Percentiles rank a stretch among this genome's conserved stretches.
Conservation (phyloP, 2,888 invertebrate species). For the Pheosia gnoma region DNA sequence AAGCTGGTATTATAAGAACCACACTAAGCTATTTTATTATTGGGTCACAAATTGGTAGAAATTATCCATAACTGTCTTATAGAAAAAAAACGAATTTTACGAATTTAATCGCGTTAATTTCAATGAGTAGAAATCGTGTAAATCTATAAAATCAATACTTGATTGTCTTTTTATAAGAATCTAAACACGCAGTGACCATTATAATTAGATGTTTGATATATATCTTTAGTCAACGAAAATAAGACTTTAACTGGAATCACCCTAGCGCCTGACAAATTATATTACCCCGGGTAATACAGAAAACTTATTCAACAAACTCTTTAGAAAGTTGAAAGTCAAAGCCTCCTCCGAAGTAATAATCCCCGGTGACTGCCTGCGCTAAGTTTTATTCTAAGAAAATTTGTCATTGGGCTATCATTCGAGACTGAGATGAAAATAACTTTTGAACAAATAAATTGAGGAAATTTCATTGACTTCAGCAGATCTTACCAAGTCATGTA, state of each 20-base stretch:
- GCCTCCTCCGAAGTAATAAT: conserved; percentile 64
- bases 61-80: too few relatives aligned
- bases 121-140: too few relatives aligned
- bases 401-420: conserved; percentile 40
- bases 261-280: conserved; percentile 58
- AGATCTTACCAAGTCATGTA: neutral
- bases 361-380: conserved; percentile 54
- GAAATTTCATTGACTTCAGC: neutral
- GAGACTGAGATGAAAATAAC: conserved; percentile 27
- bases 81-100: too few relatives aligned
- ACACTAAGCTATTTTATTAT: too few relatives aligned
- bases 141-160: too few relatives aligned
- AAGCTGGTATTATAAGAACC: too few relatives aligned
- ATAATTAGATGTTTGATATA: conserved; percentile 25
- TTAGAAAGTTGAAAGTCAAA: conserved; percentile 70
- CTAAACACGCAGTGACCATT: conserved; percentile 4
- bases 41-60: too few relatives aligned
- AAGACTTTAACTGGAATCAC: conserved; percentile 46
- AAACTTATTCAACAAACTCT: conserved; percentile 72
- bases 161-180: neutral
- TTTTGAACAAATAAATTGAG: conserved; percentile 3
- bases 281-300: conserved; percentile 66
- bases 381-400: conserved; percentile 60
- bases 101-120: too few relatives aligned
- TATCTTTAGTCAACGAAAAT: conserved; percentile 38